Conservation (phyloP, 2,113 vertebrate species). For the Pollimyrus isidori region DNA sequence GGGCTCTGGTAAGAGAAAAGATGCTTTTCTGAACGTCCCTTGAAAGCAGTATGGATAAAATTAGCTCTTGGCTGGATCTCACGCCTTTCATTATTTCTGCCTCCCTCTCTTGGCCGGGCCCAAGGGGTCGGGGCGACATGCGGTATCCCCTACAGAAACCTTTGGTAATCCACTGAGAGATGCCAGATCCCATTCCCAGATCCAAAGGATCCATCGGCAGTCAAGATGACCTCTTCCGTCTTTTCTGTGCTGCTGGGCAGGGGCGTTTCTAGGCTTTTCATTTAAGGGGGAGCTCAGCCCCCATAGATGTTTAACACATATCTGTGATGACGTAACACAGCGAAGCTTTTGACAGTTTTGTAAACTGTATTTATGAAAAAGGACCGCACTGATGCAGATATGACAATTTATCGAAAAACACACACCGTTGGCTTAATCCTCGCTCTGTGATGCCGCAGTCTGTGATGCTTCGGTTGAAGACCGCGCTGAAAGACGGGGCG, state of each 20-base stretch:
- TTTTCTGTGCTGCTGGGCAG: background rate
- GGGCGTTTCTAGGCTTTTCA: too few species aligned
- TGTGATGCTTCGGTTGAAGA: too few species aligned
- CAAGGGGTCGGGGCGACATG: background rate
- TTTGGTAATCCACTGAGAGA: background rate
- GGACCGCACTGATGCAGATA: too few species aligned
- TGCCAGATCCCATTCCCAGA: background rate
- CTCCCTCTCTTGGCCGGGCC: background rate
- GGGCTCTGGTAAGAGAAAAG: background rate
- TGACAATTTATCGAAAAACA: too few species aligned
- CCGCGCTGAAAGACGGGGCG: too few species aligned
- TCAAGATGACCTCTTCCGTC: background rate
- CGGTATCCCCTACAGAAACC: background rate
- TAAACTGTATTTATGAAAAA: too few species aligned
- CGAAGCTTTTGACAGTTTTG: too few species aligned
- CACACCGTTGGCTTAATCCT: too few species aligned
- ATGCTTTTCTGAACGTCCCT: background rate
- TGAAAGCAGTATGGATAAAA: background rate
- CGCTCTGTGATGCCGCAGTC: too few species aligned
- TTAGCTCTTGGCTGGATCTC: background rate
- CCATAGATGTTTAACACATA: too few species aligned
- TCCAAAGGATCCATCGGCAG: background rate
- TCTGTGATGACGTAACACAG: too few species aligned
- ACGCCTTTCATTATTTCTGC: conserved; percentile 19
- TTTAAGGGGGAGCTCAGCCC: too few species aligned